Evolutionary conservation across 2,113 vertebrate species (phyloP), one percentile per base, ranked within the genome.

Genomic region (Synodontis membranacea): DNA sequence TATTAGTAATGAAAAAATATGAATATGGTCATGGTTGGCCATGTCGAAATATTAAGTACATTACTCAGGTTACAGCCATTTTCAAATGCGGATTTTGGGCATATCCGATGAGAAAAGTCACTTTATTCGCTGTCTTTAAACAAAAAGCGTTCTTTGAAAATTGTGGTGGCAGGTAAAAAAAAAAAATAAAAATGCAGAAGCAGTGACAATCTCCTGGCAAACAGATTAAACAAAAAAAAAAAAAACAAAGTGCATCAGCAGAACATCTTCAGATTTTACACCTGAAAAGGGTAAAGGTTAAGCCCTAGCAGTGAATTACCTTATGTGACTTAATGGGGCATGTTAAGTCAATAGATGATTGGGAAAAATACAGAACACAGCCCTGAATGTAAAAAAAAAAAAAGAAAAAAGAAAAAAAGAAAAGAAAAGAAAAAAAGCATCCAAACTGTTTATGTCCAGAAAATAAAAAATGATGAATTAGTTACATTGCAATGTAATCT

Each of bases 401-500:
- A 37, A 15, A 37, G 23, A 70, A 34, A 1, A 70, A 56, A 54
- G 19, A 37, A 37, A 39, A 72, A 11, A 42, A 70, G 39, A 21
- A 70, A 58, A 58, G 19, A 58, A 28, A 15, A 66, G 5, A 66
- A 34, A 15, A 34, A 21, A 31, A 60, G 3, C 31, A 54, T 54
- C 19, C 39, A 23, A 28, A 48, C 46, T 64, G 48, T 37, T 31
- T 70, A 54, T 37, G 28, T 79, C 50, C 31, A 79, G 5, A 28
- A 46, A 75, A 54, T 10, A 54, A 78, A 78, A 74, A 79, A 79
- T 12, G 14, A 31, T 39, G n/a, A 79, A 50, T 52, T 37, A 85
- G 58, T 68, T 85, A 34, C 39, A 79, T 85, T 8, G 25, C 58
- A 28, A 42, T 78, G 34, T 79, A 50, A 42, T 12, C 31, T 66